These are phyloP conservation scores for Vireo griseus DNA, from an alignment of 2,797 vertebrate genomes.

Conservation along the genomic window DNA sequence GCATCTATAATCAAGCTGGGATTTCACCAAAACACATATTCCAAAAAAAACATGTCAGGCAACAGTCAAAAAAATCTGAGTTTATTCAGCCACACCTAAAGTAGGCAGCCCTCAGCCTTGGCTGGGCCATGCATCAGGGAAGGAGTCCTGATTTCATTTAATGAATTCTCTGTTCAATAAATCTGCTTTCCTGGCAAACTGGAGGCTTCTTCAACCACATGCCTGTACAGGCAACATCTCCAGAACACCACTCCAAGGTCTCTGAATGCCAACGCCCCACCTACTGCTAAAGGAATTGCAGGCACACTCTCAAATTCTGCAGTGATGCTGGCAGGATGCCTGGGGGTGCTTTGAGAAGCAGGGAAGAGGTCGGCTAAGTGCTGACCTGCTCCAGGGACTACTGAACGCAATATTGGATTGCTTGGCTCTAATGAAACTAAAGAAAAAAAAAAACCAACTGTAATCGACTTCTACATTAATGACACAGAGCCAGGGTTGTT, in stretches of 20 bases:
- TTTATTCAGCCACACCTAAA: background rate
- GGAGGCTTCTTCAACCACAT: background rate
- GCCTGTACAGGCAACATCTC: background rate
- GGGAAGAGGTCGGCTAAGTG: background rate
- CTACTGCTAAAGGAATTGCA: background rate
- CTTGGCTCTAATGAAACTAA: slow-evolving; percentile 38
- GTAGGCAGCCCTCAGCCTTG: background rate
- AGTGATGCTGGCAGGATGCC: background rate
- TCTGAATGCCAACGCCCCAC: background rate
- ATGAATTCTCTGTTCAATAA: background rate
- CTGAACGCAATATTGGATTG: slow-evolving; percentile 7
- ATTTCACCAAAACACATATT: background rate
- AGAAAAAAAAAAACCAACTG: background rate
- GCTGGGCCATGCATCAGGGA: background rate
- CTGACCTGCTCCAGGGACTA: slow-evolving; percentile 28
- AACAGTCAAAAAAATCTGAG: background rate
- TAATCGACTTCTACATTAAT: slow-evolving; percentile 48
- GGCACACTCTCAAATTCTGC: background rate
- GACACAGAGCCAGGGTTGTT: slow-evolving; percentile 2
- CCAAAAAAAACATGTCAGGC: background rate
- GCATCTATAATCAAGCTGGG: background rate
- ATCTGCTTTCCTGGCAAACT: background rate
- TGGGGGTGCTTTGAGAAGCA: background rate
- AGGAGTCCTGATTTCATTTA: background rate
- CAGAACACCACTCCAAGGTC: background rate